Conservation (phyloP, 2,113 vertebrate species). For the Regulus satrapa region DNA sequence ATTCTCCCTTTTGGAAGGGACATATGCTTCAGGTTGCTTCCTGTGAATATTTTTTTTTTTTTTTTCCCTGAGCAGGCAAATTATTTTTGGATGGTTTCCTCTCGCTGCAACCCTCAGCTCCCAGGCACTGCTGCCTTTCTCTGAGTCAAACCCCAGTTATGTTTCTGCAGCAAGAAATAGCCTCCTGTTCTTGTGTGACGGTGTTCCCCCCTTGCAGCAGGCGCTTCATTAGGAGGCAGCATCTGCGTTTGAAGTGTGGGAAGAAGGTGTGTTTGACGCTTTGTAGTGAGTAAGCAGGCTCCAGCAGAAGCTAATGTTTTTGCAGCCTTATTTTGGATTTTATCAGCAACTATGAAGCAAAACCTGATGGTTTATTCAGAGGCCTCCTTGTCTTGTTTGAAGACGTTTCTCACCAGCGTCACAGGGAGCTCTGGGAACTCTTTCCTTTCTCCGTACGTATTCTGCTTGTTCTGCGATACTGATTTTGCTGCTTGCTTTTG, state of each 20-base stretch:
- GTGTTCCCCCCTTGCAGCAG: conserved; percentile 23
- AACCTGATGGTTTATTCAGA: conserved; percentile 24
- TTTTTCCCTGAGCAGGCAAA: not conserved
- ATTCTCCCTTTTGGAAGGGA: not conserved
- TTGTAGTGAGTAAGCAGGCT: conserved; percentile 52
- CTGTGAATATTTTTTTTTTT: not conserved
- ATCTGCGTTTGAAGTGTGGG: conserved; percentile 52
- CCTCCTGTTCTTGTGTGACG: not conserved
- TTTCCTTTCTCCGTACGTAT: conserved; percentile 21
- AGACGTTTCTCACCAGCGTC: conserved; percentile 20
- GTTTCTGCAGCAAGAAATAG: conserved; percentile 13
- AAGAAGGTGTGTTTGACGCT: conserved; percentile 59
- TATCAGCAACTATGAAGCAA: conserved; percentile 57
- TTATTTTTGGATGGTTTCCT: conserved; percentile 19
- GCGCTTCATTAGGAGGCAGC: conserved; percentile 44
- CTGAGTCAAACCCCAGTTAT: conserved; percentile 25
- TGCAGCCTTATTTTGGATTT: conserved; percentile 54
- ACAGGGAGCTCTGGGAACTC: conserved; percentile 22
- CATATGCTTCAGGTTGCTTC: conserved; percentile 6
- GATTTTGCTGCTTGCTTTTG: not conserved
- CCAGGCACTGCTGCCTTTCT: not conserved
- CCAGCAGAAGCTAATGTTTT: conserved; percentile 39
- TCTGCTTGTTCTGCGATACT: not conserved
- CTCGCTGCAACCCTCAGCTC: not conserved
- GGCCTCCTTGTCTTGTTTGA: conserved; percentile 11